phyloP scores from a whole-genome alignment of 1,140 invertebrate species.

The Lepeophtheirus salmonis region DNA sequence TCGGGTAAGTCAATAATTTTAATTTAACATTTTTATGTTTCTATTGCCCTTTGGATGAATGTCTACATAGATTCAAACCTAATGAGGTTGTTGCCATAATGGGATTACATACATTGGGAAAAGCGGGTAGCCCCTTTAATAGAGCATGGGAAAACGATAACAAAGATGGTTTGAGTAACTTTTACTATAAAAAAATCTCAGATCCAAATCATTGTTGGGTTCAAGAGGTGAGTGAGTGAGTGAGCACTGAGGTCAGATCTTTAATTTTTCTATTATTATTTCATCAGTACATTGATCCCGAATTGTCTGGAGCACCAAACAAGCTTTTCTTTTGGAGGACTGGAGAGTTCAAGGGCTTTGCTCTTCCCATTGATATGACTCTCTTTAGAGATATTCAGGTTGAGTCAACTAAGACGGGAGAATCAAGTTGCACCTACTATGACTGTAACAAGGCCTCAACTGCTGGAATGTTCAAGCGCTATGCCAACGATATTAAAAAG shows the following conservation, averaged over 20 bases:
- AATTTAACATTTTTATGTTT: background rate
- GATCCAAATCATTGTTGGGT: background rate
- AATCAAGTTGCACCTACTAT: background rate
- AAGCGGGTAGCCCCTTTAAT: background rate
- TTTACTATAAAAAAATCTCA: background rate
- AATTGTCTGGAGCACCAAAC: background rate
- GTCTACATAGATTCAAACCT: background rate
- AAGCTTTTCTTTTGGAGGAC: background rate
- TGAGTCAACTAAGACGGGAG: background rate
- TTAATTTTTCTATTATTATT: too few species aligned
- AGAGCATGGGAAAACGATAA: background rate
- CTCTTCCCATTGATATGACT: background rate
- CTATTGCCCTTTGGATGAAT: too few species aligned
- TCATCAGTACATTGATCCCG: background rate
- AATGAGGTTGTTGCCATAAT: slow-evolving; percentile 2
- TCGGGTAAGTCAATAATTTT: background rate
- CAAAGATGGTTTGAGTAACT: background rate
- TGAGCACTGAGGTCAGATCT: too few species aligned
- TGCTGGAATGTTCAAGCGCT: background rate
- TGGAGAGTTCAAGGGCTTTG: background rate
- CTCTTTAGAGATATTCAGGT: background rate
- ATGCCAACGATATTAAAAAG: background rate
- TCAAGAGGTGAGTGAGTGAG: too few species aligned
- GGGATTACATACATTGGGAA: background rate
- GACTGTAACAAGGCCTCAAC: background rate